Conservation (phyloP, 2,797 vertebrate genomes). For the Platyrinchus mystaceus region DNA sequence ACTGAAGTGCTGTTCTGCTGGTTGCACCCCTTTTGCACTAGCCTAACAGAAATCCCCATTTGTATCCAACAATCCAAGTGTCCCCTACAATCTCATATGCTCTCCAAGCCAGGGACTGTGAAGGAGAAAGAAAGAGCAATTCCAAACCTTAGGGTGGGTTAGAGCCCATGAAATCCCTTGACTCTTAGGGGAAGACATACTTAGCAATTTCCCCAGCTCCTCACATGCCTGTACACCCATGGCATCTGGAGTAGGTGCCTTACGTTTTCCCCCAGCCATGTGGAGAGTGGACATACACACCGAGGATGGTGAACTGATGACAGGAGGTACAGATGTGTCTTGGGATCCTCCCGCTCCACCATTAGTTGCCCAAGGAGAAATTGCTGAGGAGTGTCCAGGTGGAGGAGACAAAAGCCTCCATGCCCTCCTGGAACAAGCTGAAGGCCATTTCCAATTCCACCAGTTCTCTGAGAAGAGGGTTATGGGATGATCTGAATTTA, state of each 20-base stretch:
- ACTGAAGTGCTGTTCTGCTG: not conserved
- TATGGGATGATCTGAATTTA: not conserved
- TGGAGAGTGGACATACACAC: not conserved
- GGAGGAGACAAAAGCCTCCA: not conserved
- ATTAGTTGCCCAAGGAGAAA: not conserved
- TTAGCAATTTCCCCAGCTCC: not conserved
- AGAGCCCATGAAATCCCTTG: not conserved
- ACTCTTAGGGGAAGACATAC: not conserved
- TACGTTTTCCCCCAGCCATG: not conserved
- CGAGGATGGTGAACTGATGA: not conserved
- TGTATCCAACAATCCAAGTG: too few species aligned
- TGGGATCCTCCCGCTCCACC: not conserved
- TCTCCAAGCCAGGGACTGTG: too few species aligned
- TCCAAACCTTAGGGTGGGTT: rapidly evolving
- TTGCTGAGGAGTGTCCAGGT: not conserved
- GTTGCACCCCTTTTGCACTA: not conserved
- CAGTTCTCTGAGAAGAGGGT: not conserved
- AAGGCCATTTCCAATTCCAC: not conserved
- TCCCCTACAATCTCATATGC: too few species aligned
- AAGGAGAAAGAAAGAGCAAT: not conserved
- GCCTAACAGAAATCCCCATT: too few species aligned
- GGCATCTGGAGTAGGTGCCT: not conserved
- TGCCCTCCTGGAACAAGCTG: not conserved
- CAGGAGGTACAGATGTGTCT: not conserved
- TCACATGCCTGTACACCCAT: rapidly evolving